phyloP scores from a whole-genome alignment of 2,888 invertebrate species.

The Platycheirus rosarum region DNA sequence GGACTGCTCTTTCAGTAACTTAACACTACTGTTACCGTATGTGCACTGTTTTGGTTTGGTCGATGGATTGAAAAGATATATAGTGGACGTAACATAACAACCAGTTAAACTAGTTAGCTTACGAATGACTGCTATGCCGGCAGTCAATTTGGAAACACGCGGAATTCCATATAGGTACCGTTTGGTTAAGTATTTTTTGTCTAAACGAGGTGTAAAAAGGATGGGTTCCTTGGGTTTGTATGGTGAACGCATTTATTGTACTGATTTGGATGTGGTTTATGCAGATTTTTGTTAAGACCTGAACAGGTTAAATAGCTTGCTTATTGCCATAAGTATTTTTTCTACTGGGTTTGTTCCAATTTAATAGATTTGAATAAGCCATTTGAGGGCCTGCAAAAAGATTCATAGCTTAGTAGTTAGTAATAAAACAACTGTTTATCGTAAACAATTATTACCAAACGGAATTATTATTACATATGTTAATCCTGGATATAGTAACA shows the following conservation, averaged over 20 bases:
- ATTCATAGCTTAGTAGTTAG: too few relatives aligned
- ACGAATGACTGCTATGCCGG: constrained; percentile 25
- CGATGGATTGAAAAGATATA: constrained; percentile 22
- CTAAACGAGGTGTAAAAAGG: not conserved
- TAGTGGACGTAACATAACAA: constrained; percentile 53
- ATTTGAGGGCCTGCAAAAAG: too few relatives aligned
- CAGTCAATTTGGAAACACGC: constrained; percentile 41
- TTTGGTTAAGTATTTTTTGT: not conserved
- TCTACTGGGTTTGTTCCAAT: too few relatives aligned
- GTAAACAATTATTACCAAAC: too few relatives aligned
- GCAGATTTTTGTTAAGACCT: not conserved
- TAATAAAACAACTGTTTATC: too few relatives aligned
- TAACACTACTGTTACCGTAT: too few relatives aligned
- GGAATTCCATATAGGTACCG: constrained; percentile 62
- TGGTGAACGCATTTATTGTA: not conserved
- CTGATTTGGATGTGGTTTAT: not conserved
- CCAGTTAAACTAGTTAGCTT: constrained; percentile 67
- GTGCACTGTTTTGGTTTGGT: constrained; percentile 3
- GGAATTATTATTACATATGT: too few relatives aligned
- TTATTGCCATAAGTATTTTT: not conserved
- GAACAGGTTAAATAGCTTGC: not conserved
- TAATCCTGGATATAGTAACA: too few relatives aligned
- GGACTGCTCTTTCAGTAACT: too few relatives aligned
- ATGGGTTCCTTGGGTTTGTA: not conserved
- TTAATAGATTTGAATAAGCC: too few relatives aligned